Percentiles rank a stretch among this genome's conserved stretches.
Conservation (phyloP, 1,140 invertebrate genomes). For the Panagrolaimus sp. region DNA sequence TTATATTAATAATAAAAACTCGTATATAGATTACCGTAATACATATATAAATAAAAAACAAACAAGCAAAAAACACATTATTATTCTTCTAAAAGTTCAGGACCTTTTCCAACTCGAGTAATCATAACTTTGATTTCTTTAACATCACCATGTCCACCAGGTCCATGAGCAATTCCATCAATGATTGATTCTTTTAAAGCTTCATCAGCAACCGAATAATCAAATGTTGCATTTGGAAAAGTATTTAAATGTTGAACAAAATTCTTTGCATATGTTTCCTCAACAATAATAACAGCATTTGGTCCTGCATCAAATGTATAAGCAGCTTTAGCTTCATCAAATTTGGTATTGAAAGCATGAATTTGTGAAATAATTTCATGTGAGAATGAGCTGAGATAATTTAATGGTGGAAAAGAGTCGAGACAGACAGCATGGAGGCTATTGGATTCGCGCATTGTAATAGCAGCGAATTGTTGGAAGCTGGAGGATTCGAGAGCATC, state of each 20-base stretch:
- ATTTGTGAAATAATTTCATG: constrained; percentile 42
- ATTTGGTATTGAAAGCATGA: constrained; percentile 41
- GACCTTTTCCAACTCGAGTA: constrained; percentile 8
- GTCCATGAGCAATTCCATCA: not conserved
- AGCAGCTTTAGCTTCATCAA: constrained; percentile 25
- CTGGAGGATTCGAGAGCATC: constrained; percentile 73
- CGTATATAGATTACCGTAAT: too few species aligned
- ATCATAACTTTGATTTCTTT: not conserved
- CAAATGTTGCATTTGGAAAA: not conserved
- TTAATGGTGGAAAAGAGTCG: constrained; percentile 81
- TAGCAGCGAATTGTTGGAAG: constrained; percentile 79
- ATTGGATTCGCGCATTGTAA: constrained; percentile 96
- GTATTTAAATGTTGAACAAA: not conserved
- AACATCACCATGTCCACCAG: not conserved
- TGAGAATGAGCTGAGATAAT: constrained; percentile 49
- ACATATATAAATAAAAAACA: too few species aligned
- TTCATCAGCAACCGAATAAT: not conserved
- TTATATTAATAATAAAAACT: too few species aligned
- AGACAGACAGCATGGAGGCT: constrained; percentile 88
- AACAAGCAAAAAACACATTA: too few species aligned
- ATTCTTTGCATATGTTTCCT: not conserved
- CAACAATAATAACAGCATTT: constrained; percentile 26
- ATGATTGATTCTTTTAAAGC: not conserved
- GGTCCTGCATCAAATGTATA: constrained; percentile 58
- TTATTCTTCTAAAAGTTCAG: not conserved